phyloP scores from a whole-genome alignment of 2,113 vertebrate species.

The Lepus americanus region DNA sequence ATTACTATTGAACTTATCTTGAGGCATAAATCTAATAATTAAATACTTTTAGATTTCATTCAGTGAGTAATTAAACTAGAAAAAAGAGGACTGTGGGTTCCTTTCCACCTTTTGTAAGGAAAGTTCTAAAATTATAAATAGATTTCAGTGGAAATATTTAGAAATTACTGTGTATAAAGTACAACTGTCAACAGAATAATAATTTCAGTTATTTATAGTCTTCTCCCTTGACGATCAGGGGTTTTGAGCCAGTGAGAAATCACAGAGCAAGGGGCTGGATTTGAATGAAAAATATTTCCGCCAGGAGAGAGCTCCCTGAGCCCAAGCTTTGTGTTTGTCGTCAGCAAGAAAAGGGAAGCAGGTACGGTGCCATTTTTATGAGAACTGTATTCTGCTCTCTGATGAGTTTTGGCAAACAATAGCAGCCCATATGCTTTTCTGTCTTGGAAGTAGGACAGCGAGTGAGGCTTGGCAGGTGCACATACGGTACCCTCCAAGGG shows the following conservation, averaged over 20 bases:
- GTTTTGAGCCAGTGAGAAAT: slow-evolving; percentile 47
- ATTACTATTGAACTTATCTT: slow-evolving; percentile 87
- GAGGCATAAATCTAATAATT: slow-evolving; percentile 89
- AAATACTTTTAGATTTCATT: slow-evolving; percentile 86
- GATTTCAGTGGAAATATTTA: slow-evolving; percentile 74
- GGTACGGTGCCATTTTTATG: slow-evolving; percentile 43
- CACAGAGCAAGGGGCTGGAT: not conserved
- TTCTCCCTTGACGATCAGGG: not conserved
- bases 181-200: slow-evolving; percentile 59
- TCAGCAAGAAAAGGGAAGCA: slow-evolving; percentile 30
- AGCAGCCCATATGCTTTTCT: slow-evolving; percentile 34
- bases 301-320: not conserved
- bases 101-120: slow-evolving; percentile 43
- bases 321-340: slow-evolving; percentile 36
- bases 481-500: not conserved
- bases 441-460: slow-evolving; percentile 38
- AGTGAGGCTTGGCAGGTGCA: slow-evolving; percentile 18
- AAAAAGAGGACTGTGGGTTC: slow-evolving; percentile 44
- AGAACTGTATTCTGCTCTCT: slow-evolving; percentile 65
- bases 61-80: slow-evolving; percentile 84
- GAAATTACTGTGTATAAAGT: slow-evolving; percentile 26
- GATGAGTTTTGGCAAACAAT: slow-evolving; percentile 69
- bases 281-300: slow-evolving; percentile 50
- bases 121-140: slow-evolving; percentile 76
- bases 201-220: slow-evolving; percentile 31